Evolutionary conservation across 2,113 vertebrate species (phyloP).

Genomic region (Parus major): DNA sequence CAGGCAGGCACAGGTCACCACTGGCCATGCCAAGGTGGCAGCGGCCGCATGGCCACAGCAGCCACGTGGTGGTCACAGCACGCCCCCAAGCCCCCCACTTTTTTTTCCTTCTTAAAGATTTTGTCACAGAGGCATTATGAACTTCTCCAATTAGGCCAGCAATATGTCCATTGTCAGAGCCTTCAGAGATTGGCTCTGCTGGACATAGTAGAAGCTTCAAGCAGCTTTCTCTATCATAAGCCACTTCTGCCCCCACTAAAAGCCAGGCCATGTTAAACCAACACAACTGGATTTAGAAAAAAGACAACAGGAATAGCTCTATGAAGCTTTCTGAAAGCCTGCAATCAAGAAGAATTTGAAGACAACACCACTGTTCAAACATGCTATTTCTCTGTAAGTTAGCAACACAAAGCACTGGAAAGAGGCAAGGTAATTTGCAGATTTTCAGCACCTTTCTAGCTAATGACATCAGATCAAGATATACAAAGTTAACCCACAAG

Average conservation of each 20-base stretch:
- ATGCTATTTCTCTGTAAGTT: neutral
- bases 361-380: neutral
- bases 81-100: fast-evolving
- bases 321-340: neutral
- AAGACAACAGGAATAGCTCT: neutral
- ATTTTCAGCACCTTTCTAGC: neutral
- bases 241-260: neutral
- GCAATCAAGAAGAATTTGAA: neutral
- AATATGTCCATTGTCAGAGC: neutral
- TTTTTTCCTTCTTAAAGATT: neutral
- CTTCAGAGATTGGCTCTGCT: neutral
- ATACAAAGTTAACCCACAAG: neutral
- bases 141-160: too few species aligned
- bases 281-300: neutral
- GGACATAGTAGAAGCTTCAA: neutral
- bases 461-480: neutral
- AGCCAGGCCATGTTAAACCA: neutral
- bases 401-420: neutral
- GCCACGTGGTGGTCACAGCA: fast-evolving
- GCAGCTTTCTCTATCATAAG: neutral
- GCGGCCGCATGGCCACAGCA: fast-evolving
- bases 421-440: neutral
- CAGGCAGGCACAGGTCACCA: neutral
- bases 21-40: neutral
- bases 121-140: neutral